Evolutionary conservation across 2,888 invertebrate genomes (phyloP), one percentile per base, ranked within the genome.

Genomic region (Omphaloscelis lunosa): DNA sequence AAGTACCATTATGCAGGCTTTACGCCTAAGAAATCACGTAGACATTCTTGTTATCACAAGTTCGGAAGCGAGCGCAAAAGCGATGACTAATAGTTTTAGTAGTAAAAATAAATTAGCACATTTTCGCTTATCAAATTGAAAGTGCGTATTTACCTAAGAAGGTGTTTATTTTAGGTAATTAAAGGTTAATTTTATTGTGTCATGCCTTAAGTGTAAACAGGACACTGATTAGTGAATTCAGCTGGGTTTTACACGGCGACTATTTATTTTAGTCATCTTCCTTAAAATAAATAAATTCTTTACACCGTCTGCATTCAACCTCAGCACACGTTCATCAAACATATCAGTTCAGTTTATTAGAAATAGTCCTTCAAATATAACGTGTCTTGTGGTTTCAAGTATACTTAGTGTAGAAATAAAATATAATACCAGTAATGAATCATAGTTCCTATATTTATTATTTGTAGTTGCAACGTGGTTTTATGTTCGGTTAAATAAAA

Each of bases 291-390:
- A 69, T 69, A 15, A 61, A 76, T 73, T 84, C 66, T 75, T 86
- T 72, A 74, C 70, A 70, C 53, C 73, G 75, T 77, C 59, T 79
- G 75, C 75, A 65, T 72, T 81, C 62, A 69, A 65, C 70, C 65
- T 53, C 78, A 59, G 66, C 77, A 79, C 75, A 75, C 80, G 79
- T 48, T 78, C 66, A 58, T 72, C 58, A 76, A 75, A 72, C 62
- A 67, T 45, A 63, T 67, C 77, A 84, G 84, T 84, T 67, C 77
- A 84, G 84, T 84, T 69, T 72, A 79, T 76, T 72, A 66, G 75
- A 45, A 76, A 86, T 74, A 86, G 83, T 84, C 86, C 73, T 83
- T 73, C 79, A 83, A 74, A 83, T 76, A 83, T 83, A 86, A 84
- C 84, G 84, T 86, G 86, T 84, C 82, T 77, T 85, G 83, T 58